Percentiles rank a stretch among this genome's conserved stretches.
phyloP scores from a whole-genome alignment of 1,140 invertebrate genomes.

The Coboldia fuscipes region DNA sequence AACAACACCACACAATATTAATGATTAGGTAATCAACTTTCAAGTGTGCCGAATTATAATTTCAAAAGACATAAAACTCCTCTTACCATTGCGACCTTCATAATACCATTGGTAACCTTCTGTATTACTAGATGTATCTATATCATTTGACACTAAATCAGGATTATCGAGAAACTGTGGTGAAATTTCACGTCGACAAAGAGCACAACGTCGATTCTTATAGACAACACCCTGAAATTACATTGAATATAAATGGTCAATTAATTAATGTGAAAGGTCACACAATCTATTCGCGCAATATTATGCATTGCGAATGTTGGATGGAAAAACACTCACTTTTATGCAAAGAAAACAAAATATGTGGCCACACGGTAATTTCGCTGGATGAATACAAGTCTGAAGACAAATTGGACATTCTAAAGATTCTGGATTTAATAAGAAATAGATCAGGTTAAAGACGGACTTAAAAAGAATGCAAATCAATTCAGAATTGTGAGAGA shows the following conservation, averaged over 20 bases:
- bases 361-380: conserved; percentile 76
- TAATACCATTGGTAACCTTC: conserved; percentile 88
- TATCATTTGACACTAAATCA: conserved; percentile 38
- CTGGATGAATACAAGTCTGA: conserved; percentile 72
- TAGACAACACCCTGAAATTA: conserved; percentile 50
- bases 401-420: conserved; percentile 85
- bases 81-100: conserved; percentile 73
- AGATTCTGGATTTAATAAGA: too few relatives aligned
- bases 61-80: conserved; percentile 1
- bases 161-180: conserved; percentile 68
- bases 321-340: conserved; percentile 32
- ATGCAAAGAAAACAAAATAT: conserved; percentile 92
- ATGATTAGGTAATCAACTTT: too few relatives aligned
- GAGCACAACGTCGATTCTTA: conserved; percentile 64
- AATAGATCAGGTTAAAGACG: too few relatives aligned
- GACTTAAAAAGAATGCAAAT: too few relatives aligned
- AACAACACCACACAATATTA: neutral
- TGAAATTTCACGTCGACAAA: conserved; percentile 68
- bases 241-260: neutral
- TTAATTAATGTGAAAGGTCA: neutral
- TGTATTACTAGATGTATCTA: conserved; percentile 22
- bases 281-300: conserved; percentile 4
- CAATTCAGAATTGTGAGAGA: too few relatives aligned
- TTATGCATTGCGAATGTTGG: conserved; percentile 2
- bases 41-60: too few relatives aligned